A percentile compares a stretch with the other conserved stretches of the same genome.
Conservation (phyloP, 2,797 vertebrate species). For the Spinibarbus caldwelli region DNA sequence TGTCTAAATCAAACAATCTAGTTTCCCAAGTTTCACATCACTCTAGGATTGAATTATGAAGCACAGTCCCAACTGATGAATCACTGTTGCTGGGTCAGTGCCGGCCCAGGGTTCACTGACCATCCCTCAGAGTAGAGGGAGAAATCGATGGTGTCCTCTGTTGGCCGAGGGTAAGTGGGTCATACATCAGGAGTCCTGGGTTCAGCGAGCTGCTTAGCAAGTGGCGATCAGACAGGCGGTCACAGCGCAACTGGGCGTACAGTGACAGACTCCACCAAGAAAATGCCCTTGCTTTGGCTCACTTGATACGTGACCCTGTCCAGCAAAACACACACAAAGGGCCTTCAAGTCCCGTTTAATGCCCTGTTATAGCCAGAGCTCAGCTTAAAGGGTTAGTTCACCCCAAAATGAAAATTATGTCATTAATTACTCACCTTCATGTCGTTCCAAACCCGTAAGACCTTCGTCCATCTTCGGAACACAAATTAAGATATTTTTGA, state of each 20-base stretch:
- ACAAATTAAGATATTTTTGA: no score
- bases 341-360: conserved; percentile 11
- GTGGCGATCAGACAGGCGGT: conserved; percentile 46
- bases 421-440: no score
- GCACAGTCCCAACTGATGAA: conserved; percentile 58
- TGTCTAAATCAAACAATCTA: conserved; percentile 28
- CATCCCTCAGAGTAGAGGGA: conserved; percentile 64
- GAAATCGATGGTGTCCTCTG: conserved; percentile 65
- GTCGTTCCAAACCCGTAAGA: no score
- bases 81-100: conserved; percentile 57
- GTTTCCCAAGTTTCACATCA: conserved; percentile 44
- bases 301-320: conserved; percentile 46
- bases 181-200: conserved; percentile 62
- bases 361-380: conserved; percentile 27
- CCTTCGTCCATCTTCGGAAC: no score
- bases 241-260: conserved; percentile 46
- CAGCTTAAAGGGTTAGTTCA: no score
- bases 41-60: conserved; percentile 52
- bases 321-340: conserved; percentile 42
- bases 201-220: conserved; percentile 54
- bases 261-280: conserved; percentile 56
- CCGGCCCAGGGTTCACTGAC: conserved; percentile 62
- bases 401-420: no score
- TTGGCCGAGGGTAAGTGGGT: conserved; percentile 62
- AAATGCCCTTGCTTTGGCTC: conserved; percentile 54